Evolutionary conservation across 1,140 invertebrate genomes (phyloP).

Genomic region (Pogonognathellus flavescens): DNA sequence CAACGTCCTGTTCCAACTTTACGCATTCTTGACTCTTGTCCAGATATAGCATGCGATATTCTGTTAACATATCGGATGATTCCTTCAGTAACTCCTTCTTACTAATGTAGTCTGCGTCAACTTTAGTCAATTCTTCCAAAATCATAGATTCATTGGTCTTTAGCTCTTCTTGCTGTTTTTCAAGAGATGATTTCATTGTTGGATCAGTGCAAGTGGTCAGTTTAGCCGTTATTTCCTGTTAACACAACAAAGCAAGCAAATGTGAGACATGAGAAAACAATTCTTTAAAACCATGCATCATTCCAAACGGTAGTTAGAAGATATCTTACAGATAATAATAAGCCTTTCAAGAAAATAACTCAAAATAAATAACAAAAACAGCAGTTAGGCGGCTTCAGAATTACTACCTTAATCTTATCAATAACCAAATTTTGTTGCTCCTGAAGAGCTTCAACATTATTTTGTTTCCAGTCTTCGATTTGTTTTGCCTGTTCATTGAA

Average conservation of each 20-base stretch:
- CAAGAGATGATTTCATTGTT: slow-evolving; percentile 24
- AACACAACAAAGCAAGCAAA: not conserved
- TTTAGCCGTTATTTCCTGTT: slow-evolving; percentile 57
- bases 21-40: slow-evolving; percentile 48
- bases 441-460: slow-evolving; percentile 45
- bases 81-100: slow-evolving; percentile 22
- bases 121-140: slow-evolving; percentile 15
- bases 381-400: slow-evolving; percentile 20
- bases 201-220: slow-evolving; percentile 54
- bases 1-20: slow-evolving; percentile 55
- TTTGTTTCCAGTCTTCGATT: slow-evolving; percentile 63
- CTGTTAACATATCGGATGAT: slow-evolving; percentile 19
- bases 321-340: not conserved
- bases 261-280: slow-evolving; percentile 3
- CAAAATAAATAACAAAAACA: slow-evolving; percentile 37
- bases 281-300: not conserved
- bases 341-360: not conserved
- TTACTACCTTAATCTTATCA: slow-evolving; percentile 59
- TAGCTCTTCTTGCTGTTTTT: slow-evolving; percentile 51
- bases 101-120: slow-evolving; percentile 35
- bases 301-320: not conserved
- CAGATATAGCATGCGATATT: slow-evolving; percentile 17
- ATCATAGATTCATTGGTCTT: slow-evolving; percentile 47
- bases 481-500: slow-evolving; percentile 51
- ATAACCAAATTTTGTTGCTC: slow-evolving; percentile 51